Evolutionary conservation across 2,888 invertebrate species (phyloP).

Genomic region (Biston betularia): DNA sequence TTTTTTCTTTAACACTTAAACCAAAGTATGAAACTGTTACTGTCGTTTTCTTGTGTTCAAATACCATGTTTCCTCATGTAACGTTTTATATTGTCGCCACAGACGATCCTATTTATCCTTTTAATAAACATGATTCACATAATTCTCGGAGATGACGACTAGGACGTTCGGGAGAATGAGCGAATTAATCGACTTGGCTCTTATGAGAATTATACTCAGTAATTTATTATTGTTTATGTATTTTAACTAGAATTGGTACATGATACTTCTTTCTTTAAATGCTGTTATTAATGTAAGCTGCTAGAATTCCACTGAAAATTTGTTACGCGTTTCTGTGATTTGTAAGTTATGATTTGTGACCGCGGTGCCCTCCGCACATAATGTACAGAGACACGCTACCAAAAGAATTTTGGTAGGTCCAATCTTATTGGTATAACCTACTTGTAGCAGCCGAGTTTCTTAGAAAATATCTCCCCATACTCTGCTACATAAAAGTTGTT

Average conservation of each 20-base stretch:
- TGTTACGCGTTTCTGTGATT: background rate
- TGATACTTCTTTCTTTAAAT: background rate
- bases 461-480: too few relatives aligned
- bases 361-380: too few relatives aligned
- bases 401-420: too few relatives aligned
- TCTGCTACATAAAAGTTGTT: too few relatives aligned
- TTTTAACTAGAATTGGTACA: background rate
- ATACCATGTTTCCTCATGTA: slow-evolving; percentile 6
- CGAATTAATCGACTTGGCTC: slow-evolving; percentile 4
- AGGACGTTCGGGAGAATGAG: slow-evolving; percentile 9
- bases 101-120: slow-evolving; percentile 9
- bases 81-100: background rate
- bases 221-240: slow-evolving; percentile 21
- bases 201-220: slow-evolving; percentile 13
- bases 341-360: too few relatives aligned
- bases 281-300: background rate
- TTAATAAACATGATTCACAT: slow-evolving; percentile 24
- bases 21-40: background rate
- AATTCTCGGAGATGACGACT: slow-evolving; percentile 15
- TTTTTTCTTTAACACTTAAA: background rate
- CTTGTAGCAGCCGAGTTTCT: too few relatives aligned
- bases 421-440: too few relatives aligned
- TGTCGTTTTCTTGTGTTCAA: background rate
- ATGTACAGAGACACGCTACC: too few relatives aligned
- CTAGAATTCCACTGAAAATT: background rate